Percentiles rank a stretch among this genome's conserved stretches.
phyloP scores from a whole-genome alignment of 2,113 vertebrate species.

The Tichodroma muraria region DNA sequence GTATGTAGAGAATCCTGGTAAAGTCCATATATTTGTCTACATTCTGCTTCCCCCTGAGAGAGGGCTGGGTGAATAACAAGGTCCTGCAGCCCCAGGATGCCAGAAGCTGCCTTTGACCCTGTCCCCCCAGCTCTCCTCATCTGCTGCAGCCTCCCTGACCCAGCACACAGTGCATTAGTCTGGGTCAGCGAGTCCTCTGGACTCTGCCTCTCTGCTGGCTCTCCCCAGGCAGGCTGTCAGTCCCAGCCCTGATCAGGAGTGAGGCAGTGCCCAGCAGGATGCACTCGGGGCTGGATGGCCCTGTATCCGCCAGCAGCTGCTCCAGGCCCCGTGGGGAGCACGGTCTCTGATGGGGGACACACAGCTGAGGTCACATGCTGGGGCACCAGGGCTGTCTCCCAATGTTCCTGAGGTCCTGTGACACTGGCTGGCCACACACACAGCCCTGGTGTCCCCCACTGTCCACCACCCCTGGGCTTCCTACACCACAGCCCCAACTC shows the following conservation, averaged over 20 bases:
- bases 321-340: fast-evolving
- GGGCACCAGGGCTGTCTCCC: not conserved
- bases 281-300: fast-evolving
- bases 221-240: not conserved
- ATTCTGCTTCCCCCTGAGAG: not conserved
- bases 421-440: not conserved
- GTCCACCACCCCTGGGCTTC: not conserved
- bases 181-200: not conserved
- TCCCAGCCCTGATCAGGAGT: not conserved
- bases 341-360: not conserved
- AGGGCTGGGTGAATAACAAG: not conserved
- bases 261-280: fast-evolving
- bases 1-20: not conserved
- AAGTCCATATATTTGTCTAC: not conserved
- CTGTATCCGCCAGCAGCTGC: not conserved
- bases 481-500: not conserved
- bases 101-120: not conserved
- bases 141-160: not conserved
- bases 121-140: not conserved
- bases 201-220: not conserved
- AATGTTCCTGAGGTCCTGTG: not conserved
- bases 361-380: fast-evolving
- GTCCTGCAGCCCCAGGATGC: not conserved
- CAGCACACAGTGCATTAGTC: not conserved
- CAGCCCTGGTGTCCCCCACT: not conserved